These are phyloP conservation scores for Acanthosepion pharaonis DNA, from an alignment of 2,888 invertebrate species.

Conservation along the genomic window DNA sequence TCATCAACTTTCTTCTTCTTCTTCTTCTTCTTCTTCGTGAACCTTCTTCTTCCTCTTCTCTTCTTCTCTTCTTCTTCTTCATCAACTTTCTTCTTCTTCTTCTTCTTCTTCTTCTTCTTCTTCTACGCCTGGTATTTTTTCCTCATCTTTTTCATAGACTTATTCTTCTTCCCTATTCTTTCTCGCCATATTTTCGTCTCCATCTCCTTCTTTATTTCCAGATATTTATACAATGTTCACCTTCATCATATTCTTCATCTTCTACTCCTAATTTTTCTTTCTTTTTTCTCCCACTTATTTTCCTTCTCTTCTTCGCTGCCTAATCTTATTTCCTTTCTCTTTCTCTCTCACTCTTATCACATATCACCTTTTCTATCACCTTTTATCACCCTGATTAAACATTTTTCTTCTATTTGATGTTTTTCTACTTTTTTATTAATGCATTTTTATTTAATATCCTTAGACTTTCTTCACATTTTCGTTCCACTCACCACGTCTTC, in stretches of 20 bases:
- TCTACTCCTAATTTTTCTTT: background rate
- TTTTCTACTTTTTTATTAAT: too few relatives aligned
- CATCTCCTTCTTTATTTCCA: too few relatives aligned
- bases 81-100: background rate
- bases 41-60: slow-evolving; percentile 44
- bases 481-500: too few relatives aligned
- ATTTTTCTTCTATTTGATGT: too few relatives aligned
- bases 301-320: background rate
- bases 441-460: too few relatives aligned
- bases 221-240: too few relatives aligned
- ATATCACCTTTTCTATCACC: too few relatives aligned
- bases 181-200: too few relatives aligned
- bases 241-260: background rate
- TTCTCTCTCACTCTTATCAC: too few relatives aligned
- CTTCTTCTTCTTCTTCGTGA: background rate
- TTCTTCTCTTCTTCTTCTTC: slow-evolving; percentile 45
- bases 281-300: background rate
- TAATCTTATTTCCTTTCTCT: too few relatives aligned
- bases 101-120: background rate
- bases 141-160: background rate
- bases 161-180: background rate
- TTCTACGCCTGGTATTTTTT: background rate
- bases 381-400: too few relatives aligned
- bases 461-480: too few relatives aligned
- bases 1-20: background rate